phyloP scores from a whole-genome alignment of 2,113 vertebrate genomes.

The Pholis gunnellus region DNA sequence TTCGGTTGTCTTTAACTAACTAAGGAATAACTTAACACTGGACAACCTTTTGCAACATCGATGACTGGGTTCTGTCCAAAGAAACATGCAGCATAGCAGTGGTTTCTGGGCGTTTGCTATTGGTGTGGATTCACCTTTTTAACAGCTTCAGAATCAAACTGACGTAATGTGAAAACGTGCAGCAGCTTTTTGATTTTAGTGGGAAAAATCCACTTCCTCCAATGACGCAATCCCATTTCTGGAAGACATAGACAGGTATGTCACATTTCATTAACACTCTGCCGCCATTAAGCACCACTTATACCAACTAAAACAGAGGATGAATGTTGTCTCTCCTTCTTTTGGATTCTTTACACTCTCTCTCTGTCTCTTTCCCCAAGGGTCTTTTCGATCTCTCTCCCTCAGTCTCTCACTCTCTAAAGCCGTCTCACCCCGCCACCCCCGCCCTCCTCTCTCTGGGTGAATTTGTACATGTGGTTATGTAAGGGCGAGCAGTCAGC shows the following conservation, averaged over 20 bases:
- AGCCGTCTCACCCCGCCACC: slow-evolving; percentile 35
- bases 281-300: background rate
- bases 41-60: too few relatives aligned
- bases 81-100: background rate
- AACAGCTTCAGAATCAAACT: background rate
- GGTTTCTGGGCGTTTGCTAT: background rate
- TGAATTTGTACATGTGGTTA: slow-evolving; percentile 72
- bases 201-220: background rate
- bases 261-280: background rate
- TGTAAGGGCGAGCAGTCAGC: slow-evolving; percentile 64
- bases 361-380: slow-evolving; percentile 39
- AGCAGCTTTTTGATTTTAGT: background rate
- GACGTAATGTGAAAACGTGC: background rate
- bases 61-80: too few relatives aligned
- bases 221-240: background rate
- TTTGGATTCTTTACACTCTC: slow-evolving; percentile 30
- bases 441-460: slow-evolving; percentile 45
- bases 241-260: background rate
- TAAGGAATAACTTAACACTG: too few relatives aligned
- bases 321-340: background rate
- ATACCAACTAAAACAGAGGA: background rate
- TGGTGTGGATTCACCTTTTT: background rate
- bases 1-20: too few relatives aligned
- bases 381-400: slow-evolving; percentile 50
- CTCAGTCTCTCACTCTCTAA: slow-evolving; percentile 42